A percentile compares a stretch with the other conserved stretches of the same genome.
Conservation (phyloP, 2,113 vertebrate genomes). For the Archilochus colubris region DNA sequence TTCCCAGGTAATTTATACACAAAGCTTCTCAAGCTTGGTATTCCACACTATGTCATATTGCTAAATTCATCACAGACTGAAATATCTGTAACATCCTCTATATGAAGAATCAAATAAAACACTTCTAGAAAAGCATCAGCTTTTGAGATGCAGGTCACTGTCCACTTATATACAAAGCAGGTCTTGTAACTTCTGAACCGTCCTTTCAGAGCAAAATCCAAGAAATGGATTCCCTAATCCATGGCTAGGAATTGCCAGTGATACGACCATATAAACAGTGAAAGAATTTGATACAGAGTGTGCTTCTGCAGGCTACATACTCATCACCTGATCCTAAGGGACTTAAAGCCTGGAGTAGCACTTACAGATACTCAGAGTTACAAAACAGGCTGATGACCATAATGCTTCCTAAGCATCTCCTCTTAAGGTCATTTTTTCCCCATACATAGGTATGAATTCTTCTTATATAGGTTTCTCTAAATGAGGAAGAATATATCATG, state of each 20-base stretch:
- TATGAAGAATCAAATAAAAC: neutral
- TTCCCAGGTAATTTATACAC: neutral
- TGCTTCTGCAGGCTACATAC: neutral
- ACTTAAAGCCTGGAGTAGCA: neutral
- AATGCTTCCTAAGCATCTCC: neutral
- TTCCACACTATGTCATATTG: neutral
- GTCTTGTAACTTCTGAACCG: neutral
- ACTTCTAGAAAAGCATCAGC: neutral
- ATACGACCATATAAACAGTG: neutral
- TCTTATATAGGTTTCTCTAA: neutral
- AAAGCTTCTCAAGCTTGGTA: neutral
- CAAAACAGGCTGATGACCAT: neutral
- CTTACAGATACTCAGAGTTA: neutral
- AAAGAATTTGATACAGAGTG: neutral
- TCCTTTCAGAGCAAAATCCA: neutral
- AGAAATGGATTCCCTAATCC: neutral
- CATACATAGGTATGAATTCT: neutral
- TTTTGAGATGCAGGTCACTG: neutral
- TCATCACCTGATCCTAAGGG: neutral
- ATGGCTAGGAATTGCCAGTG: neutral
- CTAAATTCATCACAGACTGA: neutral
- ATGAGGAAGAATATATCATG: neutral
- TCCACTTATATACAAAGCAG: neutral
- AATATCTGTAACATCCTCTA: neutral
- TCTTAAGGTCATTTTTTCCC: neutral